Percentiles rank a stretch among this genome's conserved stretches.
phyloP scores from a whole-genome alignment of 2,888 invertebrate species.

The Stictocephala bisonia region DNA sequence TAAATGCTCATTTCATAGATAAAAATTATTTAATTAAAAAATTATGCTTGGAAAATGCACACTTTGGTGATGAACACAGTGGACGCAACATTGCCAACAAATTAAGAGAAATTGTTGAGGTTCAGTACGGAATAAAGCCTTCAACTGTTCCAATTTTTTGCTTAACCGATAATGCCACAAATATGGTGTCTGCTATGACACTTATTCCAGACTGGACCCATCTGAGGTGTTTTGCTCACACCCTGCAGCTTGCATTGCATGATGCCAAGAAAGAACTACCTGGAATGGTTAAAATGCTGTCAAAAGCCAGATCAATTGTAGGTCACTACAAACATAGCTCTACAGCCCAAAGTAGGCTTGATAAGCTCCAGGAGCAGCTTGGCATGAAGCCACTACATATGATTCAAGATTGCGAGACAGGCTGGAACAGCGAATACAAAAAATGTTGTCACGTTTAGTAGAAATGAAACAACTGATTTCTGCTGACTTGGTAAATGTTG shows the following conservation, averaged over 20 bases:
- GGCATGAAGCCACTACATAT: conserved; percentile 1
- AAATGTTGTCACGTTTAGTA: conserved; percentile 8
- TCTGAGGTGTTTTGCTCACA: conserved; percentile 27
- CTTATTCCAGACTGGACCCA: not conserved
- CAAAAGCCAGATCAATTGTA: conserved; percentile 25
- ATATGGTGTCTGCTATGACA: conserved; percentile 7
- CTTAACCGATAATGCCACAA: conserved; percentile 18
- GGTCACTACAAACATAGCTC: conserved; percentile 29
- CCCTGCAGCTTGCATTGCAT: conserved; percentile 10
- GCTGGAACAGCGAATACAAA: conserved; percentile 21
- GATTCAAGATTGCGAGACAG: conserved; percentile 20
- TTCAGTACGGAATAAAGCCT: too few species aligned
- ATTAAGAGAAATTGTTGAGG: too few species aligned
- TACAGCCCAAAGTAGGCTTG: not conserved
- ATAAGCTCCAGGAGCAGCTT: conserved; percentile 27
- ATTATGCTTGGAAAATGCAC: too few species aligned
- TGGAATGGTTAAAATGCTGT: conserved; percentile 9
- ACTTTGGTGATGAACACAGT: too few species aligned
- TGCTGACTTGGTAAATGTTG: not conserved
- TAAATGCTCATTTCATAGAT: too few species aligned
- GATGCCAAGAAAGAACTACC: conserved; percentile 16
- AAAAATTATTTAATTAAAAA: too few species aligned
- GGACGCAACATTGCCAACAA: too few species aligned
- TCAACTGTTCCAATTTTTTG: conserved; percentile 13
- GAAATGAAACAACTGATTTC: not conserved